phyloP scores from a whole-genome alignment of 2,888 invertebrate species.

The Teleiodes luculella region DNA sequence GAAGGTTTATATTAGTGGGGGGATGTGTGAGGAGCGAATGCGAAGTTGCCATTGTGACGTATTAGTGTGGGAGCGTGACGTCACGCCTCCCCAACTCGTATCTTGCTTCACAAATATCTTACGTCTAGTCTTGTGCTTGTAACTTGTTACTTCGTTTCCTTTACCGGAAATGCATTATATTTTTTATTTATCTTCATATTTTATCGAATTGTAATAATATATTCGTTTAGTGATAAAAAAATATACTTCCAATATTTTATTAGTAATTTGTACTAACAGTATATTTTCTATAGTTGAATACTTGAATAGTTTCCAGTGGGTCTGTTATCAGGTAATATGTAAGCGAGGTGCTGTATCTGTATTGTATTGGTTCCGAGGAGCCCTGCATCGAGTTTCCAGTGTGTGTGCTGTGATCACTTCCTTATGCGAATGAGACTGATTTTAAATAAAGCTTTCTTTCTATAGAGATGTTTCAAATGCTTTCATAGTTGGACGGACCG shows the following conservation, averaged over 20 bases:
- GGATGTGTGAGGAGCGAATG: constrained; percentile 34
- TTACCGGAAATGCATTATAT: constrained; percentile 34
- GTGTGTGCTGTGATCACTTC: constrained; percentile 77
- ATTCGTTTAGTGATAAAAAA: constrained; percentile 42
- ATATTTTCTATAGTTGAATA: constrained; percentile 50
- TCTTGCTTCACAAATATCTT: constrained; percentile 53
- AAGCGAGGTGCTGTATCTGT: constrained; percentile 68
- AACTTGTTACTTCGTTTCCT: constrained; percentile 52
- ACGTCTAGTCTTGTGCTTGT: constrained; percentile 66
- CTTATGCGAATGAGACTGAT: constrained; percentile 79
- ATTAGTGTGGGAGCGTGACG: constrained; percentile 45
- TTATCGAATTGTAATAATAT: constrained; percentile 34
- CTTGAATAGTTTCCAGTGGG: constrained; percentile 51
- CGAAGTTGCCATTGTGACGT: constrained; percentile 52
- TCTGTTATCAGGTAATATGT: constrained; percentile 61
- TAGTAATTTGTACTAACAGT: constrained; percentile 38
- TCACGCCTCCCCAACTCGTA: constrained; percentile 40
- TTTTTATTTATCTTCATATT: constrained; percentile 41
- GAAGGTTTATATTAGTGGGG: constrained; percentile 23
- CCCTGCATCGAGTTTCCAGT: constrained; percentile 75
- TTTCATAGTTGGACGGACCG: constrained; percentile 44
- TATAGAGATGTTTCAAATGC: constrained; percentile 57
- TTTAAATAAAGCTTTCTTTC: constrained; percentile 72
- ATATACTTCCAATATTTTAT: constrained; percentile 49
- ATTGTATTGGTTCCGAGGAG: constrained; percentile 61